These are phyloP conservation scores for Apeltes quadracus DNA, from an alignment of 2,113 vertebrate species.

Conservation along the genomic window DNA sequence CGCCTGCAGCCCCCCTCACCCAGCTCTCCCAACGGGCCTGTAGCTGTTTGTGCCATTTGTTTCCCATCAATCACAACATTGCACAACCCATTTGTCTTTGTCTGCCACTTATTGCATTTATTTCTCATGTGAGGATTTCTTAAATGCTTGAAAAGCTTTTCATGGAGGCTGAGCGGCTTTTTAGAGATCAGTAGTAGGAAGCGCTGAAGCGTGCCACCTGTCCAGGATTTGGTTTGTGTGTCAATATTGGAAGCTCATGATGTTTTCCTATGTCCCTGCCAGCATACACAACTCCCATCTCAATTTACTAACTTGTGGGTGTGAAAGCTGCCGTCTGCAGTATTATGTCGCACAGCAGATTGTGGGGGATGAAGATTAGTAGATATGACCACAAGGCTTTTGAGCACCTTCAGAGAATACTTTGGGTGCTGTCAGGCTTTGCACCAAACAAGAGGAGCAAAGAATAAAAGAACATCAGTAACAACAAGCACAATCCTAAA, in stretches of 20 bases:
- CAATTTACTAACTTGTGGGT: conserved; percentile 13
- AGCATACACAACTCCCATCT: conserved; percentile 12
- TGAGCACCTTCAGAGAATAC: too few species aligned
- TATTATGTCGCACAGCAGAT: background rate
- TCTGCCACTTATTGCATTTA: too few species aligned
- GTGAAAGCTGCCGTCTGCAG: background rate
- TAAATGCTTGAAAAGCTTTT: conserved; percentile 34
- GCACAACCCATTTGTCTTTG: conserved; percentile 4
- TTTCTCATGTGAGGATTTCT: conserved; percentile 21
- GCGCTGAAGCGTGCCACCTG: conserved; percentile 14
- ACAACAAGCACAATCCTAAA: background rate
- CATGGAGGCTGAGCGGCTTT: conserved; percentile 23
- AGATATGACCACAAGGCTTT: too few species aligned
- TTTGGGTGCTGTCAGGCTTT: background rate
- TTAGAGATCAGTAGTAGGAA: conserved; percentile 16
- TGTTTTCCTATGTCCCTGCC: conserved; percentile 12
- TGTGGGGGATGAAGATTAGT: background rate
- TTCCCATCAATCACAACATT: conserved; percentile 29
- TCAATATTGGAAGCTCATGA: conserved; percentile 15
- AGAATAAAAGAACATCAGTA: background rate
- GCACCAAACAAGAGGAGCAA: background rate
- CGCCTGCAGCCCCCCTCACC: too few species aligned
- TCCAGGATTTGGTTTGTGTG: conserved; percentile 33
- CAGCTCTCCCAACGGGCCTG: conserved; percentile 1
- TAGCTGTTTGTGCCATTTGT: conserved; percentile 24